Conservation (phyloP, 2,888 invertebrate genomes). For the Ditula angustiorana region DNA sequence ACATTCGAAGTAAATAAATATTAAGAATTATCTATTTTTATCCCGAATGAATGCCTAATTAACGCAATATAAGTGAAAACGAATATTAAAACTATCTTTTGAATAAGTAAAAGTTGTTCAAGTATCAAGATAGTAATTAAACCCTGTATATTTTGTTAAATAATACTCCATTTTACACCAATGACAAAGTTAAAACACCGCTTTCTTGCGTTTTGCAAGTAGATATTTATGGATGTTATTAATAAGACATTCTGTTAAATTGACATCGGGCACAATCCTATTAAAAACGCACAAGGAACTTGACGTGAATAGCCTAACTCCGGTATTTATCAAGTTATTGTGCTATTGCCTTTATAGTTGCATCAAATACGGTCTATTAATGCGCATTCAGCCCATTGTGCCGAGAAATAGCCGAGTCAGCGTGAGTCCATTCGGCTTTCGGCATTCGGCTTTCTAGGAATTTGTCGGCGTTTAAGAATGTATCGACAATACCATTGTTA, state of each 20-base stretch:
- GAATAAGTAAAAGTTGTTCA: no score
- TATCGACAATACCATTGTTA: conserved; percentile 35
- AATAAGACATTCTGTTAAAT: conserved; percentile 23
- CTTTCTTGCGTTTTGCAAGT: not conserved
- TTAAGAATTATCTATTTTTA: no score
- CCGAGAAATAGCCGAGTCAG: conserved; percentile 63
- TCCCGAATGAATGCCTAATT: no score
- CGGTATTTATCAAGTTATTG: conserved; percentile 75
- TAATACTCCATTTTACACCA: not conserved
- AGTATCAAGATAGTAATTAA: no score
- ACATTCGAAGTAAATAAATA: no score
- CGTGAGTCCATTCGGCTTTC: conserved; percentile 60
- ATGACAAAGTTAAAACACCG: not conserved
- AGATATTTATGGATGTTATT: not conserved
- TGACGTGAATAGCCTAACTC: conserved; percentile 46
- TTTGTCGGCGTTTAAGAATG: conserved; percentile 51
- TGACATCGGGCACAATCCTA: conserved; percentile 43
- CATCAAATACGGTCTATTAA: conserved; percentile 73
- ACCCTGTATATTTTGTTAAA: no score
- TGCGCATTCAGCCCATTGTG: conserved; percentile 64
- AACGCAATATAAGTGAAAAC: no score
- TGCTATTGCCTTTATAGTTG: conserved; percentile 64
- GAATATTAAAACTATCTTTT: no score
- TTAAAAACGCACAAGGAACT: conserved; percentile 47
- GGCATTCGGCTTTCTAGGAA: conserved; percentile 63